Evolutionary conservation across 2,797 vertebrate species (phyloP), one percentile per base, ranked within the genome.

Genomic region (Eulemur albifrons): DNA sequence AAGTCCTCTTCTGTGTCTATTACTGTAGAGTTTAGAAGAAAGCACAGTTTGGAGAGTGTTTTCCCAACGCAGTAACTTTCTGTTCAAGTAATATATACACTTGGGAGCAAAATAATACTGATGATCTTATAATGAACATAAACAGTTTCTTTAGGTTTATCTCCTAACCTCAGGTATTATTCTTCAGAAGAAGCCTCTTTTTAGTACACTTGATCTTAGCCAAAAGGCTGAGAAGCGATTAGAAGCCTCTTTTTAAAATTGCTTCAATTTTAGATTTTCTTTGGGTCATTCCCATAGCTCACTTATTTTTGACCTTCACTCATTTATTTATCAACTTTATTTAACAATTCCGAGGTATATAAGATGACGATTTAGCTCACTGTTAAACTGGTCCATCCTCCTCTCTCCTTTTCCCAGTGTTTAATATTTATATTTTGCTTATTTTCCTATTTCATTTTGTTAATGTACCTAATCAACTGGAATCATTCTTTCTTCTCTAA

Each of bases 241-340:
- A 15, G 23, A 77, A 76, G 25, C 4, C 7, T 61, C 52, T 83
- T 79, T 85, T 88, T 57, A 77, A 90, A 88, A 54, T 48, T 50
- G 35, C 32, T 94, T 94, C 40, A 87, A 48, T 87, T 91, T 79
- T 70, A 73, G 20, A 69, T 79, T 91, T 93, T 73, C 30, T 35
- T 57, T 77, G 40, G 20, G 4, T n/a, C 14, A 77, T 57, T 87
- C 83, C 23, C 10, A 50, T 77, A 87, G 81, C 14, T 79, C 70
- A 73, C n/a, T 25, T 82, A 50, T 50, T 63, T 79, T 82, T 73
- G 59, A 83, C 30, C 18, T 76, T 85, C 3, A 43, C 30, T 43
- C 14, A 61, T 67, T 80, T 40, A 50, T 73, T 75, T 82, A 65
- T 72, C 32, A 86, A 70, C 25, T 84, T 93, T 32, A 79, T 67